phyloP scores from a whole-genome alignment of 1,140 invertebrate genomes.

The Pararge aegeria region DNA sequence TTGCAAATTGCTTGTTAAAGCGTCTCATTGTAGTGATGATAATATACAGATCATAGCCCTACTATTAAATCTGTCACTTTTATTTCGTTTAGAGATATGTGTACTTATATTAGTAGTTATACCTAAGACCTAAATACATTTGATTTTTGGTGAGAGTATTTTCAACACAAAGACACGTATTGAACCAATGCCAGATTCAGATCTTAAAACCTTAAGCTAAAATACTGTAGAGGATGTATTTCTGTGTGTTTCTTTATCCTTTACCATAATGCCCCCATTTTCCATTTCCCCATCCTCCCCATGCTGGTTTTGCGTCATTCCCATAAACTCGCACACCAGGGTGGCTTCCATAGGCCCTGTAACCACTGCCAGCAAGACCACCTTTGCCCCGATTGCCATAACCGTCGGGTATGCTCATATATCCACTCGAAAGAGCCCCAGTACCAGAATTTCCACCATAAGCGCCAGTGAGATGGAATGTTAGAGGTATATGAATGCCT shows the following conservation, averaged over 20 bases:
- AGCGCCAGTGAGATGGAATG: conserved; percentile 55
- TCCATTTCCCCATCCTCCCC: conserved; percentile 71
- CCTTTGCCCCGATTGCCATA: conserved; percentile 37
- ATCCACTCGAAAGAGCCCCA: conserved; percentile 46
- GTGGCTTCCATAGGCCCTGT: conserved; percentile 40
- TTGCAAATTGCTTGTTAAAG: too few relatives aligned
- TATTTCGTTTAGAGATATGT: too few relatives aligned
- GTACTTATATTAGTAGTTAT: too few relatives aligned
- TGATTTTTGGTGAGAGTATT: too few relatives aligned
- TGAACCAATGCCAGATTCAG: too few relatives aligned
- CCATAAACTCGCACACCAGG: conserved; percentile 49
- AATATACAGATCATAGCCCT: too few relatives aligned
- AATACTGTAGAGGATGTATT: neutral
- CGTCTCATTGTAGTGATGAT: too few relatives aligned
- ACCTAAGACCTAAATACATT: too few relatives aligned
- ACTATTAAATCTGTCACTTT: too few relatives aligned
- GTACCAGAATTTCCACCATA: conserved; percentile 43
- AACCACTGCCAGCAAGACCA: conserved; percentile 47
- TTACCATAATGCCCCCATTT: conserved; percentile 74
- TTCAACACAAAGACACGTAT: too few relatives aligned
- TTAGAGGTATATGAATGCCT: conserved; percentile 56
- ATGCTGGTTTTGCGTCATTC: conserved; percentile 37
- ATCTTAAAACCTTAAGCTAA: too few relatives aligned
- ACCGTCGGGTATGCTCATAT: conserved; percentile 37
- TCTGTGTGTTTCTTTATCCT: conserved; percentile 39